Conservation (phyloP, 2,888 invertebrate genomes). For the Lochmaea crataegi region DNA sequence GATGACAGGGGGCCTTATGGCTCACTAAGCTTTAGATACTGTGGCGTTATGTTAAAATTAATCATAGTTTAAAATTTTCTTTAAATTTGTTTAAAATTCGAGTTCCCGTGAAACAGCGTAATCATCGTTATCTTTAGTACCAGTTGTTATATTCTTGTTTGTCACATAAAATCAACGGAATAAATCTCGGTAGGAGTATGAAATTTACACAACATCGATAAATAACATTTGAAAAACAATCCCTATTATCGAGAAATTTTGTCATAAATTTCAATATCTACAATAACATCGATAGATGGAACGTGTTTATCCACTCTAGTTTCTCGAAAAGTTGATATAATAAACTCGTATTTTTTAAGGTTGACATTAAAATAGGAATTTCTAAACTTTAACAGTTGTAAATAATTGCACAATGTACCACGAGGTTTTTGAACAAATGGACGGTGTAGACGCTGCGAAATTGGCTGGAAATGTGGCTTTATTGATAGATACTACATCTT, state of each 20-base stretch:
- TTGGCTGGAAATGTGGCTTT: too few relatives aligned
- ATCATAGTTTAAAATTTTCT: neutral
- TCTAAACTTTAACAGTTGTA: neutral
- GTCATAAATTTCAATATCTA: slow-evolving; percentile 42
- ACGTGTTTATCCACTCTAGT: slow-evolving; percentile 45
- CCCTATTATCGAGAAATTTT: slow-evolving; percentile 34
- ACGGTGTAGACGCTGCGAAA: too few relatives aligned
- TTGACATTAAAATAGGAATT: slow-evolving; percentile 21
- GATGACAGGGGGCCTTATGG: too few relatives aligned
- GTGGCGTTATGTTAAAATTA: too few relatives aligned
- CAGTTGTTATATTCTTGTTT: slow-evolving; percentile 26
- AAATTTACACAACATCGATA: slow-evolving; percentile 31
- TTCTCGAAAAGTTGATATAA: slow-evolving; percentile 34
- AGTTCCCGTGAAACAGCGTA: neutral
- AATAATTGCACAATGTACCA: neutral
- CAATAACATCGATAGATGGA: slow-evolving; percentile 38
- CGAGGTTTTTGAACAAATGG: too few relatives aligned
- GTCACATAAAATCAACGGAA: slow-evolving; percentile 17
- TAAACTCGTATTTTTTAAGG: slow-evolving; percentile 16
- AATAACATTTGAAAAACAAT: slow-evolving; percentile 34
- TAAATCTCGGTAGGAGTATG: slow-evolving; percentile 23
- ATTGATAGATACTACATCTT: too few relatives aligned
- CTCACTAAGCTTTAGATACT: too few relatives aligned
- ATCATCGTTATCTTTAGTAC: slow-evolving; percentile 21
- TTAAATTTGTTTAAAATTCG: neutral